Base-by-base conservation (phyloP, 1,140 invertebrate genomes). In the Belonocnema kinseyi region DNA sequence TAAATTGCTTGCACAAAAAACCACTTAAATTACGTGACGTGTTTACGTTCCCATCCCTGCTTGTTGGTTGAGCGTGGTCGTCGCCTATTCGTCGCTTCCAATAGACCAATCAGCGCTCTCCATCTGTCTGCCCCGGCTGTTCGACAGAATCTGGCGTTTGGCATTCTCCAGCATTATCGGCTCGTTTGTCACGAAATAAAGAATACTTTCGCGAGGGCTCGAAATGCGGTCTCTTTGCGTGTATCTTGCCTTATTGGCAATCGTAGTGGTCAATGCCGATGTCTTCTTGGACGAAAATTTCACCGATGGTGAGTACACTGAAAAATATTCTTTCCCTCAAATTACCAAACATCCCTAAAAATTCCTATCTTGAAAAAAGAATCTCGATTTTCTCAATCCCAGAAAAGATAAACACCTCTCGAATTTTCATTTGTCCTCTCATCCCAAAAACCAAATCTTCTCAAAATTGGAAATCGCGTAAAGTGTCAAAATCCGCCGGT, bases 261-360 rank as follows among this genome's bases (percentile, higher is more conserved):
- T 93, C 82, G 91, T 89, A 50, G 54, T 85, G 58, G 91, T 85
- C 13, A 80, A 78, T 26, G 92, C 91, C 46, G 93, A 95, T 80
- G 92, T 95, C 70, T 94, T 92, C 89, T 93, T 95, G 78, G 94
- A 96, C 82, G 95, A 96, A 87, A 95, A 94, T 81, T 96, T 96
- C 88, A 85, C 85, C n/a, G 95, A 96, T 90, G 95, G 95, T 96
- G 92, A 94, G 94, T 92, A 77, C 76, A 40, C 26, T 40, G 5
- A 10, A 46, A 46, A 11, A 33, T n/a, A 66, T 46, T 46, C n/a
- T 66, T 66, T 14, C 6, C 6, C 26, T 10, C 40, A 46, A 46
- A 8, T 8, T 66, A 33, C 61, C 61, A 33, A 16, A n/a, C 40
- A n/a, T 66, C 21, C 33, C 40, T 16, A 7, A 3, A 46, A 66